These are phyloP conservation scores for Nycticebus coucang DNA, from an alignment of 2,113 vertebrate genomes.

Conservation along the genomic window DNA sequence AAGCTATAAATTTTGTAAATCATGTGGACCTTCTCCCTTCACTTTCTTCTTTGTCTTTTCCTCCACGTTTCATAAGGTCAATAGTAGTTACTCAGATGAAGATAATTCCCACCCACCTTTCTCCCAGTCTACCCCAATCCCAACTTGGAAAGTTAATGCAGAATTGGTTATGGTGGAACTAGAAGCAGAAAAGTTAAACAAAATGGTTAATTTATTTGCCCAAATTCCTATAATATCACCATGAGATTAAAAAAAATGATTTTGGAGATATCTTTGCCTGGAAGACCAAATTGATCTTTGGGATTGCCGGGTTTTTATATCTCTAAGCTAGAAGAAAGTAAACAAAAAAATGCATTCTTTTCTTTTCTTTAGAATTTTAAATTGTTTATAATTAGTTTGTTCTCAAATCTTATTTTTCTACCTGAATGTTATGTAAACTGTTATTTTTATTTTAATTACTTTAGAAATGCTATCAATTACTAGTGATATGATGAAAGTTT, in stretches of 20 bases:
- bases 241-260: not conserved
- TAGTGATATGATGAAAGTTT: not conserved
- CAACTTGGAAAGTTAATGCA: not conserved
- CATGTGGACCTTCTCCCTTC: not conserved
- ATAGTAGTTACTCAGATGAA: not conserved
- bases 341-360: not conserved
- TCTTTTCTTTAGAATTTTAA: slow-evolving; percentile 16
- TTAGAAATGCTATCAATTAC: slow-evolving; percentile 34
- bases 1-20: not conserved
- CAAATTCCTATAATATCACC: not conserved
- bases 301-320: not conserved
- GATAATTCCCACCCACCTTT: not conserved
- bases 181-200: not conserved
- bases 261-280: not conserved
- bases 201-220: not conserved
- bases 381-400: not conserved
- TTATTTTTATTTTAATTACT: slow-evolving; percentile 39
- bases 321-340: not conserved
- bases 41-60: not conserved
- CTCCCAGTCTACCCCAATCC: accelerated
- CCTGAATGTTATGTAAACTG: not conserved
- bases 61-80: not conserved
- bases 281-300: not conserved
- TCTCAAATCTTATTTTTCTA: not conserved
- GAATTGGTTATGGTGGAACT: not conserved